A percentile compares a stretch with the other conserved stretches of the same genome.
Evolutionary conservation across 1,140 invertebrate genomes (phyloP).

Genomic region (Calosoma granatense): DNA sequence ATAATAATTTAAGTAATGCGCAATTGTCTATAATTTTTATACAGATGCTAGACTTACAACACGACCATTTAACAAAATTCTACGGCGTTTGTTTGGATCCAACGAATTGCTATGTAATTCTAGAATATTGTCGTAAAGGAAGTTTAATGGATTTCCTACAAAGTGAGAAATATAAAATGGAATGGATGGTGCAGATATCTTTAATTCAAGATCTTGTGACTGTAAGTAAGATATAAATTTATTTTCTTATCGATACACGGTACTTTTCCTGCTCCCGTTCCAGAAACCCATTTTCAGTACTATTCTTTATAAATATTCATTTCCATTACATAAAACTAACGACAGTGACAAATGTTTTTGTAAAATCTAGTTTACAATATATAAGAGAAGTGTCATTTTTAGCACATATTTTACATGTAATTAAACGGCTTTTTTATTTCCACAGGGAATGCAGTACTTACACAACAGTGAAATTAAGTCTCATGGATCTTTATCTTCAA

Average conservation of each 20-base stretch:
- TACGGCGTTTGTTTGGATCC: constrained; percentile 88
- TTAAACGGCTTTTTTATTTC: too few relatives aligned
- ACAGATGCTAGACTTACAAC: constrained; percentile 87
- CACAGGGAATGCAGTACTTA: constrained; percentile 90
- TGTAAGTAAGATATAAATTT: not conserved
- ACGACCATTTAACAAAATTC: constrained; percentile 91
- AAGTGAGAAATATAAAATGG: constrained; percentile 84
- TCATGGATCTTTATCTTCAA: constrained; percentile 94
- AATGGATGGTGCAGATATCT: constrained; percentile 89
- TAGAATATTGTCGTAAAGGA: constrained; percentile 92
- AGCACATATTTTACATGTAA: too few relatives aligned
- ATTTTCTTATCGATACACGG: too few relatives aligned
- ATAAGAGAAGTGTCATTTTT: too few relatives aligned
- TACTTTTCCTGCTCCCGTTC: too few relatives aligned
- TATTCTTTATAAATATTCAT: too few relatives aligned
- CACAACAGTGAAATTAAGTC: constrained; percentile 82
- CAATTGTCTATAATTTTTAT: constrained; percentile 34
- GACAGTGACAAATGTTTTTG: too few relatives aligned
- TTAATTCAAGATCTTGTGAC: constrained; percentile 83
- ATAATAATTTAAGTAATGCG: constrained; percentile 82
- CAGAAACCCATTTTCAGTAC: too few relatives aligned
- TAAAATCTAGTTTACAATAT: too few relatives aligned
- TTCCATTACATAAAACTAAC: too few relatives aligned
- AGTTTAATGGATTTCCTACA: constrained; percentile 90
- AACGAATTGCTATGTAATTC: constrained; percentile 75